Percentiles rank a stretch among this genome's conserved stretches.
Conservation (phyloP, 2,113 vertebrate species). For the Uropsilus gracilis region DNA sequence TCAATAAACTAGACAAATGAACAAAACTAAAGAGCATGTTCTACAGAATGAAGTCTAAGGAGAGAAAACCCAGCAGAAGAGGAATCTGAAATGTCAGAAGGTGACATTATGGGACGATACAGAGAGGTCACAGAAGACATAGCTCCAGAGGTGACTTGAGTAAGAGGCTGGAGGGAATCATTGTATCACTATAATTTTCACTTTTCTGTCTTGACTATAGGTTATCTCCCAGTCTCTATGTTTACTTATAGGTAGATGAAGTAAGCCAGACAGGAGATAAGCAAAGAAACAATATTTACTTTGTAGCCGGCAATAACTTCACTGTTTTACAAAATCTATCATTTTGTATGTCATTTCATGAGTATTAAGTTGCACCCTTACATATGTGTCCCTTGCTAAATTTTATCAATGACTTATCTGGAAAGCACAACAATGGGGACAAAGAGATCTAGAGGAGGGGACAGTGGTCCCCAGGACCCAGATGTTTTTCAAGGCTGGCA, state of each 20-base stretch:
- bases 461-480: neutral
- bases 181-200: neutral
- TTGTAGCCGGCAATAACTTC: neutral
- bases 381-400: neutral
- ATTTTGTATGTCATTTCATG: neutral
- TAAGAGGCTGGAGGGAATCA: neutral
- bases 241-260: constrained; percentile 29
- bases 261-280: neutral
- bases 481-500: neutral
- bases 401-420: neutral
- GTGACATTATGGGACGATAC: neutral
- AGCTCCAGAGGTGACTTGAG: neutral
- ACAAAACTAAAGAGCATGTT: neutral
- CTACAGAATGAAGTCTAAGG: neutral
- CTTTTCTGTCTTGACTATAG: neutral
- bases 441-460: neutral
- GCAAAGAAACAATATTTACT: neutral
- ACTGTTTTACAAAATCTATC: neutral
- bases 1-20: neutral
- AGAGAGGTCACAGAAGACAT: neutral
- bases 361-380: neutral
- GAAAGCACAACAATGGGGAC: neutral
- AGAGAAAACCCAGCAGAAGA: neutral
- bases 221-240: neutral
- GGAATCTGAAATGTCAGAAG: neutral